Percentiles rank a stretch among this genome's conserved stretches.
Conservation (phyloP, 2,797 vertebrate genomes). For the Parotocinclus haroldoi region DNA sequence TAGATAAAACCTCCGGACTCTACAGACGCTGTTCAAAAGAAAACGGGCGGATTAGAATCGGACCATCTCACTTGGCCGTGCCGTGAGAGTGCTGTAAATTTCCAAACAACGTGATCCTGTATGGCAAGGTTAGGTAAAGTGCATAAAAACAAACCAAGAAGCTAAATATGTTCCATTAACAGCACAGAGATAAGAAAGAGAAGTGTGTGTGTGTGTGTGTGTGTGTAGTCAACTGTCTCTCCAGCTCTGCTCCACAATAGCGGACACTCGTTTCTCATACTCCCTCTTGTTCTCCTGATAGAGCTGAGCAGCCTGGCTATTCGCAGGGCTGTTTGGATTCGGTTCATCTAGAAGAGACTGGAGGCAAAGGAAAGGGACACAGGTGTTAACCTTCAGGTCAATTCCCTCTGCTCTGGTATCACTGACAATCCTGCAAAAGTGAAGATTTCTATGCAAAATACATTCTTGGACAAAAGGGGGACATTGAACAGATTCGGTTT, state of each 20-base stretch:
- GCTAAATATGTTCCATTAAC: conserved; percentile 22
- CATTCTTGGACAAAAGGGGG: too few species aligned
- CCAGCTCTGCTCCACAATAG: conserved; percentile 99
- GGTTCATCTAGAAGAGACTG: conserved; percentile 98
- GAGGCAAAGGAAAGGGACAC: background rate
- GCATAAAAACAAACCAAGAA: conserved; percentile 69
- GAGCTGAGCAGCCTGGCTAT: conserved; percentile 98
- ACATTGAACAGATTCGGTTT: too few species aligned
- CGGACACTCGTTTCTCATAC: conserved; percentile 97
- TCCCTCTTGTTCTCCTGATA: conserved; percentile 99
- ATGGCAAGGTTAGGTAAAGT: conserved; percentile 69
- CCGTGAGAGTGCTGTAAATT: conserved; percentile 37
- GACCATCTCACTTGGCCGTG: conserved; percentile 33
- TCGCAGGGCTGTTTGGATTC: conserved; percentile 97
- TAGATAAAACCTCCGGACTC: too few species aligned
- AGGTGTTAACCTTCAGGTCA: too few species aligned
- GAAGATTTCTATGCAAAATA: too few species aligned
- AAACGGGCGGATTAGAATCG: too few species aligned
- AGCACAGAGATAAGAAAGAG: conserved; percentile 50
- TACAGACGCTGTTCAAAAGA: too few species aligned
- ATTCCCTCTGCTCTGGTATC: too few species aligned
- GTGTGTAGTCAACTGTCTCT: conserved; percentile 98
- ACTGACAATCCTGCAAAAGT: too few species aligned
- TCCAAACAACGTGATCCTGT: conserved; percentile 39
- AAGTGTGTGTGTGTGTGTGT: conserved; percentile 47